Evolutionary conservation across 1,140 invertebrate species (phyloP), one percentile per base, ranked within the genome.

Genomic region (Vanessa tameamea): DNA sequence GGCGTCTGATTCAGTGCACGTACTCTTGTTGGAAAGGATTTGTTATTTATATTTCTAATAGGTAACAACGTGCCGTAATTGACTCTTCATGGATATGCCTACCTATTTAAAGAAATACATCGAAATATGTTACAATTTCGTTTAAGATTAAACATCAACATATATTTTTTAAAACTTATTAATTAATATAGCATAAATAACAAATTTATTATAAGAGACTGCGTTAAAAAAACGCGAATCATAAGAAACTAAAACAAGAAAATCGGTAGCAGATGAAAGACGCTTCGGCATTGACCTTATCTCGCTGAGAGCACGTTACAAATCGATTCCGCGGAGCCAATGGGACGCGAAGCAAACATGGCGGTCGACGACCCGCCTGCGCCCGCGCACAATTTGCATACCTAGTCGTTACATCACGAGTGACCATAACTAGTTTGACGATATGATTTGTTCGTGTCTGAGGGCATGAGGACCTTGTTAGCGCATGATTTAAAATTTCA

Each of bases 361-460:
- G 76, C 73, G 82, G 82, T 78, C 81, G 77, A 69, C 77, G 82
- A 86, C 75, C 83, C 80, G 75, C 77, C 72, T 83, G 84, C 86
- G 83, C 79, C 82, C 78, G 85, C 84, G 82, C 82, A 82, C 82
- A 86, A 89, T 87, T 87, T 87, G 85, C 85, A 87, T 85, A 83
- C 80, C 80, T 78, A 81, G 76, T 81, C 77, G 81, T 87, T 85
- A 85, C 83, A 85, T 85, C 85, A 85, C 78, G 79, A 80, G 80
- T 84, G 82, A 81, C 84, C 85, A 84, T 83, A 82, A 84, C 83
- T 83, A 82, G 82, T 81, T 84, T 79, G 82, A 84, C 77, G 82
- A 82, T 85, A 85, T 85, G 83, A 85, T 85, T 85, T 83, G 80
- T 81, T 83, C 82, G 78, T 80, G 80, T 82, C 78, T 73, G 63